phyloP scores from a whole-genome alignment of 2,113 vertebrate species.

The Excalfactoria chinensis region DNA sequence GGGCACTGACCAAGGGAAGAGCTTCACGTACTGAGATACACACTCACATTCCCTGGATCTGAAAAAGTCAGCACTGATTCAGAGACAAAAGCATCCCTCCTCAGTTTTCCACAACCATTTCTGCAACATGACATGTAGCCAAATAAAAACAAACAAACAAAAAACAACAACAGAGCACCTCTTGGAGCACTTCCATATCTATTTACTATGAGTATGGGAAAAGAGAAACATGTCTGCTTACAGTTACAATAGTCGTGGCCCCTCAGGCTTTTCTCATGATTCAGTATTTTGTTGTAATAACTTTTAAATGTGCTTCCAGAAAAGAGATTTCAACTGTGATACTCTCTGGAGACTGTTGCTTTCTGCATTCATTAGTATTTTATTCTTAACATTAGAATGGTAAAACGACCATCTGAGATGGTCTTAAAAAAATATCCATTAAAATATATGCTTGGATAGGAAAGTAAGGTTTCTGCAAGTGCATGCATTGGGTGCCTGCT shows the following conservation, averaged over 20 bases:
- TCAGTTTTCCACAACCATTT: slow-evolving; percentile 26
- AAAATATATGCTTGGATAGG: background rate
- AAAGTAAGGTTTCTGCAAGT: background rate
- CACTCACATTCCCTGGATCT: fast-evolving
- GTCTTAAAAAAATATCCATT: background rate
- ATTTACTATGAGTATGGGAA: slow-evolving; percentile 31
- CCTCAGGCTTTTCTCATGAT: slow-evolving; percentile 39
- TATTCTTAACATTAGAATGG: background rate
- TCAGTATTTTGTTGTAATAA: slow-evolving; percentile 9
- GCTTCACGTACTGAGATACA: background rate
- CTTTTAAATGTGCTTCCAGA: slow-evolving; percentile 27
- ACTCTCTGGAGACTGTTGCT: background rate
- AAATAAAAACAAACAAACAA: slow-evolving; percentile 23
- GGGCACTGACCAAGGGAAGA: background rate
- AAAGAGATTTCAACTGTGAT: background rate
- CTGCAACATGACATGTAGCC: background rate
- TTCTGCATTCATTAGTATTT: slow-evolving; percentile 1
- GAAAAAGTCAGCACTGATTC: background rate
- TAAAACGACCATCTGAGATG: slow-evolving; percentile 5
- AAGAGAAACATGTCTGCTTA: background rate
- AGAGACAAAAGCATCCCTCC: background rate
- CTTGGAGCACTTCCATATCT: slow-evolving; percentile 26
- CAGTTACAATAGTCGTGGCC: slow-evolving; percentile 4
- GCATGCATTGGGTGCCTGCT: background rate
- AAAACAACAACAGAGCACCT: background rate